Base-by-base conservation (phyloP, 2,113 vertebrate species). In the Sialia sialis region DNA sequence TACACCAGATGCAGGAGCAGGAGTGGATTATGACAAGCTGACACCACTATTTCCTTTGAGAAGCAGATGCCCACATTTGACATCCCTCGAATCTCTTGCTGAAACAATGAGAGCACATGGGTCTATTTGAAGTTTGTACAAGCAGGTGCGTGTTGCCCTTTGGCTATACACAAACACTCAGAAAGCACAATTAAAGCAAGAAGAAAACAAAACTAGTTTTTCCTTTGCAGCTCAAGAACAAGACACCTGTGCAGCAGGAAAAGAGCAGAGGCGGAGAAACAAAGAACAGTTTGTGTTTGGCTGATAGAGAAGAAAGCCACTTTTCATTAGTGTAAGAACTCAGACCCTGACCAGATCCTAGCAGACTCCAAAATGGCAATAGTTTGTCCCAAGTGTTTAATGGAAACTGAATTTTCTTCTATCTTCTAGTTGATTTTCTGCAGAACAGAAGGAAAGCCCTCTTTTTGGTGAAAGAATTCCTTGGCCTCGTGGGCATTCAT, bases 111-210 rank as follows among this genome's bases (percentile, higher is more conserved):
- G 74, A 80, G 73, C 41, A 90, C 94, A 77, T 30, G 63, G 44
- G 41, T 48, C 56, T 38, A 5, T 81, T 60, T 86, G 80, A 84
- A 73, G 73, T 48, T 89, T 43, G 77, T 69, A 68, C 82, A 83
- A 87, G 54, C 89, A 84, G 76, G 70, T 91, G 78, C 55, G 8
- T 63, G 44, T 80, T 89, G 93, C 69, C 83, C 70, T 92, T 75
- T 0, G 0, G 72, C 62, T 82, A 16, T 29, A 78, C 68, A 70
- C n/a, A 59, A 70, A 78, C 85, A 70, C 30, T 68, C 4, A 0
- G 79, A 66, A 90, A 94, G 74, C 60, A 72, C 73, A 93, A 74
- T 59, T 89, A 94, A 90, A 93, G 43, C 25, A 23, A 73, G 75
- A 88, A 81, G 48, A 76, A 78, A 66, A 52, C 10, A 60, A 82